Conservation (phyloP, 2,113 vertebrate species). For the Tenrec ecaudatus region DNA sequence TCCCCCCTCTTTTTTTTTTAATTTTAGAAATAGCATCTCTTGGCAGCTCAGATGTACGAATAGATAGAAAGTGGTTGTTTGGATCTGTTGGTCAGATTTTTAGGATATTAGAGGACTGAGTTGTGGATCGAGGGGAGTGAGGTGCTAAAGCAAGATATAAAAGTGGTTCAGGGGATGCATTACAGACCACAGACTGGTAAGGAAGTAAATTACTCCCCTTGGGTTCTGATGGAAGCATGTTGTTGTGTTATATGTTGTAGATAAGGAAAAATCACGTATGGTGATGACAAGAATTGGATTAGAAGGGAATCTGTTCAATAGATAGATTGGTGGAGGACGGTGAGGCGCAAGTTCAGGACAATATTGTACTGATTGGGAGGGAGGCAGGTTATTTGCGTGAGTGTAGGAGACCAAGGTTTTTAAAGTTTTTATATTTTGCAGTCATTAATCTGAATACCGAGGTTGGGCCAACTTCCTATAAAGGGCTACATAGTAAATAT, state of each 20-base stretch:
- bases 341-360: background rate
- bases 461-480: slow-evolving; percentile 21
- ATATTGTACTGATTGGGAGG: background rate
- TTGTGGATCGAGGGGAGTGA: no score
- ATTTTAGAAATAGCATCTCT: no score
- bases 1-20: no score
- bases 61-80: no score
- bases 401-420: background rate
- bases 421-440: slow-evolving; percentile 5
- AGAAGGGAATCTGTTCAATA: background rate
- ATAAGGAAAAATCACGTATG: background rate
- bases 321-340: background rate
- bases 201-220: slow-evolving; percentile 24
- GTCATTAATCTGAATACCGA: background rate
- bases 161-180: background rate
- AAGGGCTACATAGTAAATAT: slow-evolving; percentile 10
- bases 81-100: no score
- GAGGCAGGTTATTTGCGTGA: background rate
- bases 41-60: no score
- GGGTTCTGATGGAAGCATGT: background rate
- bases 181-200: background rate
- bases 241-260: slow-evolving; percentile 18
- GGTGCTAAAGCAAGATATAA: background rate
- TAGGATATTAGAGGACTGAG: no score
- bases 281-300: background rate